Evolutionary conservation across 2,797 vertebrate species (phyloP), one percentile per base, ranked within the genome.

Genomic region (Notolabrus celidotus): DNA sequence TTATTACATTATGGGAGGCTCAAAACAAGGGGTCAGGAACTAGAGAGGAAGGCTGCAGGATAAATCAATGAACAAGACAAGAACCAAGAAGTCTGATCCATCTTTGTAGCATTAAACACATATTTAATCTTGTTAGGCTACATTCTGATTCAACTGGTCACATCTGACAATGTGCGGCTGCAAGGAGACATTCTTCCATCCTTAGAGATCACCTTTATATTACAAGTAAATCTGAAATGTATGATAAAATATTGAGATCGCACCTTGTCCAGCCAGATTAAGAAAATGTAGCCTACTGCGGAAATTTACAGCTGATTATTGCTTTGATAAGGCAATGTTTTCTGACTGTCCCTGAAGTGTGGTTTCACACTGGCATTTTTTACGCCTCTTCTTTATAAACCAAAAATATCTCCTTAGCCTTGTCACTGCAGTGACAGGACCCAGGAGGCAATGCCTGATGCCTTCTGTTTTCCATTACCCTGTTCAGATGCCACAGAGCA

Each of bases 351-450:
- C 56, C 19, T 31, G 29, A 31, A 85, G 67, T 15, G 41, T 27
- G 68, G 65, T 70, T 68, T 76, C 78, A 69, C 50, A 52, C 73
- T 69, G 57, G 34, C 83, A 84, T 85, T 88, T 85, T 85, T 71
- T 10, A 86, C 77, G 78, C 86, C 73, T 89, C 63, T 71, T 82
- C 79, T 82, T 84, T 65, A 85, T 41, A 68, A 77, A 84, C 84
- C 74, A 76, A 88, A 91, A 92, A 92, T 91, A 92, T 86, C 69
- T 52, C 67, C 16, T 31, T 20, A 79, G n/a, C 47, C 70, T 63
- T 56, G 25, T 10, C 39, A n/a, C 50, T 15, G 66, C 69, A 64
- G 71, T 57, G 74, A 88, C 74, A 61, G 19, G 31, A 67, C 53
- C 52, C 73, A 63, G 62, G 52, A 80, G 68, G 33, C 57, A 33